Evolutionary conservation across 2,888 invertebrate genomes (phyloP), one percentile per base, ranked within the genome.

Genomic region (Alsophila aescularia): DNA sequence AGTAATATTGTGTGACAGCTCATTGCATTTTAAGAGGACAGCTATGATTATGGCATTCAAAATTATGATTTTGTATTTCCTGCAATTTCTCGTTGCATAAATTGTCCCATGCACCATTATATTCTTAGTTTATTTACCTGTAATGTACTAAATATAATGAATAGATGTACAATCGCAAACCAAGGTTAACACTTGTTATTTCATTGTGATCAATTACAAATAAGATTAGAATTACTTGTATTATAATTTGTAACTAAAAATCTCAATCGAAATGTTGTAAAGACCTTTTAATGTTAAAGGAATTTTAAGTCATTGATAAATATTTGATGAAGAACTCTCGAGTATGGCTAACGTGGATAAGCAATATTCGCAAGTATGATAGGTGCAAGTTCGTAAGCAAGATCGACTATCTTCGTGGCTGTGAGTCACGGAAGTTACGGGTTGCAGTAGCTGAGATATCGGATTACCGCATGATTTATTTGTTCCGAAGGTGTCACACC

Each of bases 401-500:
- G 58, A 44, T 55, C 36, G 24, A 24, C 27, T 41, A 42, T 45
- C 50, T 37, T 21, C 10, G 5, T 3, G 9, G 27, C 67, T 34
- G 60, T 77, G 50, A 67, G 67, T 69, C 66, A 56, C 70, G 41
- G 21, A 48, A 12, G 39, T n/a, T 39, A 55, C 41, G 60, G 52
- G 60, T 37, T 45, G 70, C 75, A 68, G 79, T 74, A 77, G 78
- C 77, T 10, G 36, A 36, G 62, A 62, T 79, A 81, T 81, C 79
- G 71, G 71, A 73, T 84, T 83, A 77, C 73, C 45, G 41, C 54
- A 66, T 79, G 81, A 85, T 84, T 82, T 85, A 85, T 83, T 69
- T 60, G 64, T 67, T 60, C 52, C 67, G 64, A 70, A 77, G 77
- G 75, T 80, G 83, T 82, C 77, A 66, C 62, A 62, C 62, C 55